A percentile compares a stretch with the other conserved stretches of the same genome.
phyloP scores from a whole-genome alignment of 2,888 invertebrate genomes.

The Hipparchia sbordonii region DNA sequence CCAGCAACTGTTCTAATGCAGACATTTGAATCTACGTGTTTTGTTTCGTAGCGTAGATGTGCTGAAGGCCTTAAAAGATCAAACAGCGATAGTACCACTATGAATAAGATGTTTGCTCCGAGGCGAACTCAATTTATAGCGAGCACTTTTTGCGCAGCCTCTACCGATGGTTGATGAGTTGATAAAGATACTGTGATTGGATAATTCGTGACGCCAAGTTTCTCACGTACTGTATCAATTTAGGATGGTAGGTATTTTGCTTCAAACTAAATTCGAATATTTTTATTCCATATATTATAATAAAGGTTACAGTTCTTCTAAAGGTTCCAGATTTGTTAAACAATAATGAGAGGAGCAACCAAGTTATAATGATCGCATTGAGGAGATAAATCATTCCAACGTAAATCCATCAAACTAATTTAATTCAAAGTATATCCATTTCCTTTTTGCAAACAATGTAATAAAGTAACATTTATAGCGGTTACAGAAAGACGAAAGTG shows the following conservation, averaged over 20 bases:
- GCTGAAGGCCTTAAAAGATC: neutral
- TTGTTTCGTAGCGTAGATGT: too few species aligned
- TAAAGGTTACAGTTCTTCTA: neutral
- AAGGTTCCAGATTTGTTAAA: neutral
- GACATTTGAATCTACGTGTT: too few species aligned
- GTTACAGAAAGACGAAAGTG: slow-evolving; percentile 75
- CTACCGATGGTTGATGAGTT: slow-evolving; percentile 26
- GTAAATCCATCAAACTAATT: slow-evolving; percentile 73
- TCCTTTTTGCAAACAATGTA: slow-evolving; percentile 76
- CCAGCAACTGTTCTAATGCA: too few species aligned
- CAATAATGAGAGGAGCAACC: slow-evolving; percentile 5
- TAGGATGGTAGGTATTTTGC: neutral
- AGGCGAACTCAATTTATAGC: slow-evolving; percentile 22
- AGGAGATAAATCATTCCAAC: slow-evolving; percentile 51
- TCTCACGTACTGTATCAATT: slow-evolving; percentile 23
- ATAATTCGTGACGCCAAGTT: slow-evolving; percentile 27
- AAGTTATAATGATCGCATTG: slow-evolving; percentile 30
- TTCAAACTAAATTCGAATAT: neutral
- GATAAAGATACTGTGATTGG: slow-evolving; percentile 27
- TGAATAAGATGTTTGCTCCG: slow-evolving; percentile 16
- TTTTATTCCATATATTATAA: neutral
- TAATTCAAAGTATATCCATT: slow-evolving; percentile 74
- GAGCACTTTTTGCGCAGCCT: slow-evolving; percentile 21
- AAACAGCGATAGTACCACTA: slow-evolving; percentile 12
- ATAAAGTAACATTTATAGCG: slow-evolving; percentile 74